Evolutionary conservation across 2,113 vertebrate genomes (phyloP).

Genomic region (Barnardius zonarius): DNA sequence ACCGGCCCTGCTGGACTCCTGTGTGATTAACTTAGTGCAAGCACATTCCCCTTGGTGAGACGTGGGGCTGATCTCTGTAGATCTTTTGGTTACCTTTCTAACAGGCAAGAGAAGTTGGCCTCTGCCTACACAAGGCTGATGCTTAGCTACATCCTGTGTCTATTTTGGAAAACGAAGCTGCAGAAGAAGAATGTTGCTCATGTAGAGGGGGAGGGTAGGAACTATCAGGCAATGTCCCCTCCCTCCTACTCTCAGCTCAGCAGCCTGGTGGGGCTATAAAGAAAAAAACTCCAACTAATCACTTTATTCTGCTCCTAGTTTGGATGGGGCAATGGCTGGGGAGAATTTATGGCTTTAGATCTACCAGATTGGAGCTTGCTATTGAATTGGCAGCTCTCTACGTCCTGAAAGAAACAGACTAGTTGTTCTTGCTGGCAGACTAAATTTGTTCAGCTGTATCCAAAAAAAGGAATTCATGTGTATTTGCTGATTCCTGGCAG

Average conservation of each 20-base stretch:
- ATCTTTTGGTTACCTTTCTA: not conserved
- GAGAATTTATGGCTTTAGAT: not conserved
- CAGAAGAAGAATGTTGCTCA: not conserved
- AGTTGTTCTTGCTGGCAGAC: slow-evolving; percentile 1
- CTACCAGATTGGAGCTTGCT: not conserved
- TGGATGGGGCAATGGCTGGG: not conserved
- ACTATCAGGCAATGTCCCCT: not conserved
- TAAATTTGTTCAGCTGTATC: not conserved
- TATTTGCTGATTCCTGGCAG: slow-evolving; percentile 15
- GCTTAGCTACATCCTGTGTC: not conserved
- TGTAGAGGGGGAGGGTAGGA: not conserved
- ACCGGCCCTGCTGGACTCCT: not conserved
- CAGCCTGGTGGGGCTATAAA: not conserved
- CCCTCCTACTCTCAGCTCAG: not conserved
- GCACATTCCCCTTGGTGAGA: not conserved
- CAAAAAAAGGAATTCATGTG: not conserved
- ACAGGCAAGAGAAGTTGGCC: not conserved
- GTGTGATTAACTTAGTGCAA: not conserved
- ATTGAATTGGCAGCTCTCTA: not conserved
- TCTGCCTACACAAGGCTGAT: not conserved
- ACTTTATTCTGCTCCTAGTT: not conserved
- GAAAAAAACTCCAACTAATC: not conserved
- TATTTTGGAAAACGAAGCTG: not conserved
- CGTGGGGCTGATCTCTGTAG: not conserved
- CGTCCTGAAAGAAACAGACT: not conserved